Evolutionary conservation across 2,113 vertebrate genomes (phyloP), one percentile per base, ranked within the genome.

Genomic region (Marcusenius ussheri): DNA sequence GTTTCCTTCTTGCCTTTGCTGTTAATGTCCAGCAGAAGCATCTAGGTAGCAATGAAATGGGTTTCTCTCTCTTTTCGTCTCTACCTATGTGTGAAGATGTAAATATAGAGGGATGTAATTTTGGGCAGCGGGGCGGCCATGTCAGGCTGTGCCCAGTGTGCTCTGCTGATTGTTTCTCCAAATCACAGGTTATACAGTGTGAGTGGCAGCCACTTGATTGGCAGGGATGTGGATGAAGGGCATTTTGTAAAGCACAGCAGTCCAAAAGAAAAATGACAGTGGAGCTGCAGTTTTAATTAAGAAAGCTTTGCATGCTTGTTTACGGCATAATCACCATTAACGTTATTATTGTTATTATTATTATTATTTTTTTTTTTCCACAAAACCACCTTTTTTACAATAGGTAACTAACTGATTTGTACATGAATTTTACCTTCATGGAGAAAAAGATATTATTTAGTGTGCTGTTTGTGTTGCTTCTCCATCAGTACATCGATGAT

Each of bases 401-500:
- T 42, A 80, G 42, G 27, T 24, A 83, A 11, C 21, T 11, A 66
- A 24, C n/a, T 8, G 31, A 50, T 86, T 17, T 80, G 2, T 80
- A 17, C 6, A 17, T 80, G 74, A 19, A 80, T 42, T 27, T 45
- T 56, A 77, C 87, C 90, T 91, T 91, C 91, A 88, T 83, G 74
- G 89, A 53, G 27, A 51, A 49, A 31, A 19, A 51, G 8, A 19
- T 39, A 3, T 42, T 42, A 42, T 35, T 50, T 53, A 70, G 10
- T 85, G 35, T 17, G 49, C 49, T 87, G 88, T 91, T 88, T 80
- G 24, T 87, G 19, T 35, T 39, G 47, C 35, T 77, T 90, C 89
- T 39, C 17, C 24, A 91, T 92, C 94, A 99, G 98, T 99, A 98
- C 92, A 96, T 99, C 0, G 98, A 99, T 0, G 94, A 96, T 0